phyloP scores from a whole-genome alignment of 2,888 invertebrate species.

The Octonoba sinensis region DNA sequence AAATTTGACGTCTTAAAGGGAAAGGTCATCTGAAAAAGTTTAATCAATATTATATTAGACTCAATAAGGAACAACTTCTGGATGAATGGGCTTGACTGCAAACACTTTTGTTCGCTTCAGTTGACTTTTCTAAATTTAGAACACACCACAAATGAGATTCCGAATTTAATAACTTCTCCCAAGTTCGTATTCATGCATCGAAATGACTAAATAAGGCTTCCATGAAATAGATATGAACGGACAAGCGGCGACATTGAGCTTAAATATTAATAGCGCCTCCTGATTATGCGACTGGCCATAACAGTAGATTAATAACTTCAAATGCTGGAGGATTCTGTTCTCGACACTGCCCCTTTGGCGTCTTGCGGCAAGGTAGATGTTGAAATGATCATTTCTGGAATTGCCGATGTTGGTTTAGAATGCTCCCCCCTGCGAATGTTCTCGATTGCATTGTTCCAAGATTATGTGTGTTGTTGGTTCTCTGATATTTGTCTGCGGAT shows the following conservation, averaged over 20 bases:
- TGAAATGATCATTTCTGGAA: conserved; percentile 17
- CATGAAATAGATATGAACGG: conserved; percentile 19
- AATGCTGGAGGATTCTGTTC: conserved; percentile 1
- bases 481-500: no score
- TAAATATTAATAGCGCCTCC: conserved; percentile 37
- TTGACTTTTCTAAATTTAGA: no score
- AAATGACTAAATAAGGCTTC: conserved; percentile 22
- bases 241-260: conserved; percentile 13
- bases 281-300: conserved; percentile 25
- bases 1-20: no score
- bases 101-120: no score
- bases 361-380: conserved; percentile 25
- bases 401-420: no score
- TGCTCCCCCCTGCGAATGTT: no score
- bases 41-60: no score
- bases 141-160: background rate
- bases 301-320: conserved; percentile 48
- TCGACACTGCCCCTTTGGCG: conserved; percentile 11
- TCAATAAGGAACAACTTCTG: no score
- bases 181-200: background rate
- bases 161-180: conserved; percentile 32
- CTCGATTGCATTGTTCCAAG: no score
- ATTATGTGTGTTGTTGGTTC: no score
- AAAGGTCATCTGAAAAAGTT: no score
- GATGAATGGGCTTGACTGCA: no score